Evolutionary conservation across 2,113 vertebrate genomes (phyloP).

Genomic region (Cyanistes caeruleus): DNA sequence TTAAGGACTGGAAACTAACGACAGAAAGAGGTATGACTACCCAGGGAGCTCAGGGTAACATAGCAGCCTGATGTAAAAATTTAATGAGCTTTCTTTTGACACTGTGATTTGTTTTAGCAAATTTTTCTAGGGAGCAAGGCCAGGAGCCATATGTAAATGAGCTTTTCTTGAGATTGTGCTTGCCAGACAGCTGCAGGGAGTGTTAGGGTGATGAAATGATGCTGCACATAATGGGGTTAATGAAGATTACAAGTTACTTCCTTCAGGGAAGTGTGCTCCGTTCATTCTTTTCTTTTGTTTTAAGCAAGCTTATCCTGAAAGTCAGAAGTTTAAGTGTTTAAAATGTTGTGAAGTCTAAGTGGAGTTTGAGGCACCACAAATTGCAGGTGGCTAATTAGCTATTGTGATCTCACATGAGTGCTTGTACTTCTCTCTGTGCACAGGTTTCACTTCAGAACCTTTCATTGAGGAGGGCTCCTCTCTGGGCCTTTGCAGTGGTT

Average conservation of each 20-base stretch:
- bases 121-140: conserved; percentile 62
- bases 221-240: conserved; percentile 64
- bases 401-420: background rate
- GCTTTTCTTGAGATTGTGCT: conserved; percentile 41
- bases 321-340: conserved; percentile 13
- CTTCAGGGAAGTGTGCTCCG: conserved; percentile 30
- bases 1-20: background rate
- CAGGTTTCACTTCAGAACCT: background rate
- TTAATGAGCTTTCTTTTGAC: conserved; percentile 76
- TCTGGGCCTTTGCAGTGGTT: background rate
- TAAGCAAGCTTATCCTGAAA: conserved; percentile 1
- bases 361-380: background rate
- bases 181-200: conserved; percentile 54
- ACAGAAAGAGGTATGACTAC: conserved; percentile 31
- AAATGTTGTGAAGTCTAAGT: background rate
- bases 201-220: conserved; percentile 66
- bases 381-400: background rate
- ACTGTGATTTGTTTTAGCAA: conserved; percentile 70
- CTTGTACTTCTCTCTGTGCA: background rate
- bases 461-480: background rate
- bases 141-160: conserved; percentile 74
- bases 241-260: conserved; percentile 61
- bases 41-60: conserved; percentile 41
- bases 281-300: conserved; percentile 21
- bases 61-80: conserved; percentile 64